Conservation (phyloP, 2,888 invertebrate species). For the Scaptomyza parva region DNA sequence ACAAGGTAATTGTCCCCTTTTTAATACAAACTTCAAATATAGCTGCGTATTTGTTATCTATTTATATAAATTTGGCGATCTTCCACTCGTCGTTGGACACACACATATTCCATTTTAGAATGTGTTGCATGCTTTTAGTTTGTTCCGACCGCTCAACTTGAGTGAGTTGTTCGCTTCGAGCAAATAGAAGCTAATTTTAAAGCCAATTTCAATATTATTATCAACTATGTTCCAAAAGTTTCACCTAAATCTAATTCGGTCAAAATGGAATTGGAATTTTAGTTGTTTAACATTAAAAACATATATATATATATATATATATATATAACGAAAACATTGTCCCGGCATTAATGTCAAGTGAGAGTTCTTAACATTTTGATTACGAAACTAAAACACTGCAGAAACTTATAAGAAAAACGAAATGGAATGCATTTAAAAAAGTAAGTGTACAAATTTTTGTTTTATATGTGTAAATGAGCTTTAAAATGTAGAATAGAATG, state of each 20-base stretch:
- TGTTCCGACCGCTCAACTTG: constrained; percentile 77
- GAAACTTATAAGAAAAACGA: constrained; percentile 10
- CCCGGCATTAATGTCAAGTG: constrained; percentile 36
- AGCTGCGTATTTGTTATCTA: constrained; percentile 61
- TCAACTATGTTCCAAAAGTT: constrained; percentile 51
- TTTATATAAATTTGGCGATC: constrained; percentile 74
- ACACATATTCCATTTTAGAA: constrained; percentile 71
- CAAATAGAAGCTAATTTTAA: constrained; percentile 50
- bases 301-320: too few relatives aligned
- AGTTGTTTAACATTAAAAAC: constrained; percentile 53
- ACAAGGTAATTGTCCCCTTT: constrained; percentile 32
- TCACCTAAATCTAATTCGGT: constrained; percentile 79
- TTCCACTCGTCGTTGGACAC: constrained; percentile 51
- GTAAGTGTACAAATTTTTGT: constrained; percentile 44
- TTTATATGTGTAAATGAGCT: background rate
- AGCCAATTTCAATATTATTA: constrained; percentile 31
- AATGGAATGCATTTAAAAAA: constrained; percentile 24
- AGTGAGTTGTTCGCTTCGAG: constrained; percentile 72
- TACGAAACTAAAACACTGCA: constrained; percentile 59
- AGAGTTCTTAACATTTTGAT: constrained; percentile 43
- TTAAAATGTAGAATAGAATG: background rate
- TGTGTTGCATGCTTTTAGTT: constrained; percentile 62
- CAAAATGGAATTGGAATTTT: constrained; percentile 76
- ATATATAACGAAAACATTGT: constrained; percentile 36
- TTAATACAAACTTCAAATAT: constrained; percentile 66